Evolutionary conservation across 2,113 vertebrate genomes (phyloP), one percentile per base, ranked within the genome.

Genomic region (Xiphophorus maculatus): DNA sequence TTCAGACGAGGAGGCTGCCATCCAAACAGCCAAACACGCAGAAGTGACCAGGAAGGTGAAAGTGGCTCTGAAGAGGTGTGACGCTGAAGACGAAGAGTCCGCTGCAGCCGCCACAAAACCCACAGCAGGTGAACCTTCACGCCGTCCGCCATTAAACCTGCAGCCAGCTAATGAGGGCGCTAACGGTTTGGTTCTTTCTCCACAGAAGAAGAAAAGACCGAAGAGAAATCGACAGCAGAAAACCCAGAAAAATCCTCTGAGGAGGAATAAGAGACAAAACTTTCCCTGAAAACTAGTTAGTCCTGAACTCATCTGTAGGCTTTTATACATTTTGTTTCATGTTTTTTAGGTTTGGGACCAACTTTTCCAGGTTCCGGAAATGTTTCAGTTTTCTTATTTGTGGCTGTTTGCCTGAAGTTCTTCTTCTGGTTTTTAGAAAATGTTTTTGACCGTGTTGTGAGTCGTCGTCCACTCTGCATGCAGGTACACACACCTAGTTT

Each of bases 1-100:
- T n/a, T 76, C 87, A 51, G 83, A 87, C 8, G 84, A 89, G 3
- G 83, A 91, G 25, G 28, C 69, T 0, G 54, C 58, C 4, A 40
- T 51, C 25, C 62, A 72, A 7, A 32, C 66, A 51, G 58, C 60
- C 0, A 69, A 68, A 74, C 84, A 89, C n/a, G 77, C 86, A 27
- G 77, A 89, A 66, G 74, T 88, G 22, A 93, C 89, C 74, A 92
- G 92, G 73, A 82, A 48, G 15, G 1, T 90, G 37, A 87, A 30
- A 29, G 74, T 93, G 33, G 58, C 80, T 1, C 79, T 93, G 1
- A 73, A 87, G 76, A 87, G 87, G 71, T 93, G 90, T 58, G 87
- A 89, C 10, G 44, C 5, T 15, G 66, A 83, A 14, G 86, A 72
- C 2, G 9, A 28, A 0, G 64, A 35, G 3, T 19, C 74, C 14